phyloP scores from a whole-genome alignment of 2,113 vertebrate species.

The Austrofundulus limnaeus region DNA sequence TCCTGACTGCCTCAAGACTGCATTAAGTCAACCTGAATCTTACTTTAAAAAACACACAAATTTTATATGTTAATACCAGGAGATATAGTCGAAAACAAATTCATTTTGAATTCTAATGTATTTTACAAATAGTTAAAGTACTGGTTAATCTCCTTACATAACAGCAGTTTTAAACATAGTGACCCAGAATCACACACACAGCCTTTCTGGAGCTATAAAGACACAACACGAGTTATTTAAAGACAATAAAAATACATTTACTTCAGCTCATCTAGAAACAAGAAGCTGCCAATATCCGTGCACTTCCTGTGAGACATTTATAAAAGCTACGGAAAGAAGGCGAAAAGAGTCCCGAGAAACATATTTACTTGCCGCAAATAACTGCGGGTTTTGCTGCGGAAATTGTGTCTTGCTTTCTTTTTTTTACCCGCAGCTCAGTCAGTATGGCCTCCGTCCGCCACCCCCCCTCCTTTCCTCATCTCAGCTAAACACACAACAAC shows the following conservation, averaged over 20 bases:
- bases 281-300: neutral
- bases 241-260: constrained; percentile 1
- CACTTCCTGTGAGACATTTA: constrained; percentile 8
- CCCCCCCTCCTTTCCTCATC: constrained; percentile 58
- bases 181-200: neutral
- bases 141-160: constrained; percentile 19
- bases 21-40: constrained; percentile 39
- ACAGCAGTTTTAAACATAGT: constrained; percentile 21
- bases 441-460: constrained; percentile 80
- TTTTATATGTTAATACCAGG: neutral
- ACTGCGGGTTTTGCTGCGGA: constrained; percentile 30
- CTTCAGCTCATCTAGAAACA: neutral
- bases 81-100: neutral
- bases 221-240: neutral
- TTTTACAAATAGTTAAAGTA: too few species aligned
- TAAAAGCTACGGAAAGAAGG: neutral
- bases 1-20: constrained; percentile 35
- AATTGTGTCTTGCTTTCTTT: constrained; percentile 39
- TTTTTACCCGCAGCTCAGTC: constrained; percentile 48
- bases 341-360: neutral
- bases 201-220: neutral
- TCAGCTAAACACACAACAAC: constrained; percentile 67
- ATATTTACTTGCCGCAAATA: neutral
- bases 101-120: too few species aligned
- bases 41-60: neutral